Evolutionary conservation across 2,888 invertebrate genomes (phyloP), one percentile per base, ranked within the genome.

Genomic region (Cataglyphis livida): DNA sequence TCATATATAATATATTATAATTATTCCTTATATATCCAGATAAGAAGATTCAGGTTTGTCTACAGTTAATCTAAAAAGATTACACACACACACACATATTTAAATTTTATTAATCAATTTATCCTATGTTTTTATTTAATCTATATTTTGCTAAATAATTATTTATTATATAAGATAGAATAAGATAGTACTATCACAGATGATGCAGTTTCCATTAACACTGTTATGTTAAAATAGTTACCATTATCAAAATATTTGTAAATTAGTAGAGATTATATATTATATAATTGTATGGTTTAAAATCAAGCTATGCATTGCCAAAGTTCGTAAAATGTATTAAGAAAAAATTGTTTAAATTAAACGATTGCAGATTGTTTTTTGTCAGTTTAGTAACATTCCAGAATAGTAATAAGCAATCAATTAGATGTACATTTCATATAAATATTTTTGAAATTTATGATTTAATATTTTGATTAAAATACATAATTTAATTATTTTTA

Each of bases 381-480:
- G 21, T 65, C 35, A 75, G 7, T 9, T 76, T 65, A 64, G 15
- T 35, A 6, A 76, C 76, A 76, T 76, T 76, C 66, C 66, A 41
- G 1, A 65, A 38, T 64, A 74, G 32, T 54, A 15, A 21, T 21
- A 73, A 59, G n/a, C 10, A 5, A 25, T 61, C 32, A 9, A 25
- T 41, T n/a, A 28, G 7, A 57, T 6, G 12, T 35, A 64, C 0
- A 28, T 35, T n/a, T 51, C 38, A 64, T 64, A 51, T 75, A 51
- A 15, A 32, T 25, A 48, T 44, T 21, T 74, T 44, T 41, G 18
- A 62, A 35, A 75, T 75, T 51, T 64, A 48, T 44, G 15, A 75
- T n/a, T 75, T 62, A 15, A 12, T 9, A 64, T 51, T 51, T 64
- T 76, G 28, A 75, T 10, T 3, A 57, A 54, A 41, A 66, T 66